Evolutionary conservation across 92 coral and sea anemone species (phyloP).

Genomic region (Actinostola sp.): DNA sequence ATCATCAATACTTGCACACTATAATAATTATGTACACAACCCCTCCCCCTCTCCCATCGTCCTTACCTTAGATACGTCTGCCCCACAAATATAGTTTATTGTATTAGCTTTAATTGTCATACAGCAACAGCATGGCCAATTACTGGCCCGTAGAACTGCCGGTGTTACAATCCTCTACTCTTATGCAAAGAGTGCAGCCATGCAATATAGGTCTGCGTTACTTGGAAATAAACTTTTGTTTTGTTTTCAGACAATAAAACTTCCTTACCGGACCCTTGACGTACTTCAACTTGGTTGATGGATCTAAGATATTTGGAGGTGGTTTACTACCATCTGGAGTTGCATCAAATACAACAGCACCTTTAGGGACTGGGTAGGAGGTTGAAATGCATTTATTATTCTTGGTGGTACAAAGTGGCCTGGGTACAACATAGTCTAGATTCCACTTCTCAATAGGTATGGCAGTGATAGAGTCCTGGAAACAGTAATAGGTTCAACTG

Average conservation of each 20-base stretch:
- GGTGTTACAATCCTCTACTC: too few species aligned
- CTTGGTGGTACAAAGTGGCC: slow-evolving; percentile 86
- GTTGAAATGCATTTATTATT: slow-evolving; percentile 80
- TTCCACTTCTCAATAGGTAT: slow-evolving; percentile 89
- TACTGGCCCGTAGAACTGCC: too few species aligned
- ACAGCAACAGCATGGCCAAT: background rate
- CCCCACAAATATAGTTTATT: too few species aligned
- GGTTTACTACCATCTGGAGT: slow-evolving; percentile 55
- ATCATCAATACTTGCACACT: too few species aligned
- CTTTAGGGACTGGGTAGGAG: slow-evolving; percentile 83
- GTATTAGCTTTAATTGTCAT: background rate
- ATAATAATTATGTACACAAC: too few species aligned
- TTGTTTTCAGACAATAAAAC: background rate
- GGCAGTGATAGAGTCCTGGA: slow-evolving; percentile 89
- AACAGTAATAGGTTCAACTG: background rate
- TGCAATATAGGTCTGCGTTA: too few species aligned
- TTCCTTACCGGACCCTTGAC: slow-evolving; percentile 76
- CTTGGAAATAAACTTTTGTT: background rate
- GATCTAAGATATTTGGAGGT: slow-evolving; percentile 92
- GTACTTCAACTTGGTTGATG: slow-evolving; percentile 72
- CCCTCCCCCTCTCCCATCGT: too few species aligned
- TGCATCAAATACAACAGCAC: slow-evolving; percentile 78
- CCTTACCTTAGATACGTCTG: too few species aligned
- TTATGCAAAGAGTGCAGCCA: too few species aligned
- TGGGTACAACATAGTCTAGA: slow-evolving; percentile 87